Evolutionary conservation across 1,140 invertebrate genomes (phyloP).

Genomic region (Hylyphantes graminicola): DNA sequence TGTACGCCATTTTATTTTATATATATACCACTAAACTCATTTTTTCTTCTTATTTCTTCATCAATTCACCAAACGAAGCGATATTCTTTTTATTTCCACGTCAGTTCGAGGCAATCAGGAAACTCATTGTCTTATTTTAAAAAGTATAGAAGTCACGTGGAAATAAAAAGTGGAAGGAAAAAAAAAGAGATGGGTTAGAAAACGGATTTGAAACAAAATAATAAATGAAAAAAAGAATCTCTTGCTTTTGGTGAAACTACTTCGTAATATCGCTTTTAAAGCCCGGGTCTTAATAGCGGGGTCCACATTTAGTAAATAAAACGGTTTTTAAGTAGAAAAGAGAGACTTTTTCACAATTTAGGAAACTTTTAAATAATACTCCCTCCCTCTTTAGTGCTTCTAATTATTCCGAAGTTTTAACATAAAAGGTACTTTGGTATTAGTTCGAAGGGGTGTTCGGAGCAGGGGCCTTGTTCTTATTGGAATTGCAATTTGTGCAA

Average conservation of each 20-base stretch:
- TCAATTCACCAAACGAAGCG: slow-evolving; percentile 1
- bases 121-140: slow-evolving; percentile 61
- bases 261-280: slow-evolving; percentile 60
- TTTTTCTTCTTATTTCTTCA: slow-evolving; percentile 21
- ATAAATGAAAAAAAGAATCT: neutral
- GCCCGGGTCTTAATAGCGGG: slow-evolving; percentile 50
- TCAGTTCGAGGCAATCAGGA: slow-evolving; percentile 55
- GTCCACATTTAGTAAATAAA: slow-evolving; percentile 58
- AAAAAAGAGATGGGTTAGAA: slow-evolving; percentile 17
- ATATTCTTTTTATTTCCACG: slow-evolving; percentile 39
- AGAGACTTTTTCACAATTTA: slow-evolving; percentile 18
- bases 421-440: slow-evolving; percentile 54
- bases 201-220: slow-evolving; percentile 46
- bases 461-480: slow-evolving; percentile 1
- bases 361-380: slow-evolving; percentile 45
- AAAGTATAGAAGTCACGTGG: slow-evolving; percentile 30
- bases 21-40: slow-evolving; percentile 24
- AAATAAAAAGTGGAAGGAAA: slow-evolving; percentile 35
- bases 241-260: slow-evolving; percentile 38
- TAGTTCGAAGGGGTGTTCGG: slow-evolving; percentile 50
- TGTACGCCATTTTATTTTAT: slow-evolving; percentile 54
- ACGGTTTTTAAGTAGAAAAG: slow-evolving; percentile 18
- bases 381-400: slow-evolving; percentile 21
- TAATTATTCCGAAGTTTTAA: slow-evolving; percentile 60
- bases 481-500: slow-evolving; percentile 54